Evolutionary conservation across 2,797 vertebrate genomes (phyloP).

Genomic region (Spondyliosoma cantharus): DNA sequence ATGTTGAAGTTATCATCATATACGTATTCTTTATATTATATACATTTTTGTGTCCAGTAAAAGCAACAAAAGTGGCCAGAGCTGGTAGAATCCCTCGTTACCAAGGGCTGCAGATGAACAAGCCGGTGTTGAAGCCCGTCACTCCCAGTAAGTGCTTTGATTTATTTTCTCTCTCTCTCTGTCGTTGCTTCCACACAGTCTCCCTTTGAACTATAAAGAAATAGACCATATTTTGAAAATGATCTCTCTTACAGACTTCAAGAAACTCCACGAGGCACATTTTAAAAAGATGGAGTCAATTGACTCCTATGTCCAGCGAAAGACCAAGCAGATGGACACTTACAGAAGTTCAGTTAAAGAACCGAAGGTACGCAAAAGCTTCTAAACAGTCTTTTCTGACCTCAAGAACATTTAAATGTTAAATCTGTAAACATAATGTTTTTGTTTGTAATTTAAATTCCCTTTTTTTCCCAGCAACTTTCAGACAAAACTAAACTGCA

Average conservation of each 20-base stretch:
- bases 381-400: neutral
- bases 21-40: neutral
- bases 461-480: slow-evolving; percentile 59
- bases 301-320: slow-evolving; percentile 91
- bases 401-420: neutral
- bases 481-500: slow-evolving; percentile 72
- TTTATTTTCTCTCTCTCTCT: neutral
- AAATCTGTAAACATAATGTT: neutral
- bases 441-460: neutral
- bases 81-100: slow-evolving; percentile 82
- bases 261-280: slow-evolving; percentile 92
- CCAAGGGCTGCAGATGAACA: slow-evolving; percentile 74
- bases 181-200: neutral
- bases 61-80: slow-evolving; percentile 26
- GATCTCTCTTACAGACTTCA: slow-evolving; percentile 86
- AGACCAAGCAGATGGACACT: slow-evolving; percentile 84
- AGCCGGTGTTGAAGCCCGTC: slow-evolving; percentile 69
- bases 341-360: slow-evolving; percentile 80
- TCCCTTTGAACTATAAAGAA: neutral
- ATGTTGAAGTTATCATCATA: neutral
- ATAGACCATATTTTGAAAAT: neutral
- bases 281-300: slow-evolving; percentile 98
- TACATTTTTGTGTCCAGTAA: slow-evolving; percentile 41
- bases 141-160: slow-evolving; percentile 89
- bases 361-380: slow-evolving; percentile 83